Evolutionary conservation across 2,888 invertebrate species (phyloP).

Genomic region (Fissipunctia ypsillon): DNA sequence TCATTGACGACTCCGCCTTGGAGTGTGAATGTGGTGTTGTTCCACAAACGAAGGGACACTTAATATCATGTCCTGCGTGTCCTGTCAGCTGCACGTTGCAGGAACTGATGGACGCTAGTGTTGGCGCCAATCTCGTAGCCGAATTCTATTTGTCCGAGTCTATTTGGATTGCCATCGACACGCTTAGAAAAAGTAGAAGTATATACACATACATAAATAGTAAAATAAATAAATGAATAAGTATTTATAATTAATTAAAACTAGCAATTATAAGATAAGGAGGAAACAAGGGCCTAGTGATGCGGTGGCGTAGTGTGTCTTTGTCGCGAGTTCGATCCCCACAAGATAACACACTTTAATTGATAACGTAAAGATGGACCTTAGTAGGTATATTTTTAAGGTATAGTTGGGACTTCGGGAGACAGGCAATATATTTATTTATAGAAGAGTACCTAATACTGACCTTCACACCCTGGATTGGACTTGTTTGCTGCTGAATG

Average conservation of each 20-base stretch:
- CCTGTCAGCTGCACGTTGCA: no score
- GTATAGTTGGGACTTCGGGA: no score
- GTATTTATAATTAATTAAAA: slow-evolving; percentile 23
- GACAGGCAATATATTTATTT: background rate
- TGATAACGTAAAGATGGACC: background rate
- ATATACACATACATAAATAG: background rate
- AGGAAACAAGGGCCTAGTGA: slow-evolving; percentile 1
- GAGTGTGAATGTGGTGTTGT: no score
- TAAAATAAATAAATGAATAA: background rate
- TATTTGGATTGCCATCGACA: no score
- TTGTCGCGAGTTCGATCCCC: slow-evolving; percentile 3
- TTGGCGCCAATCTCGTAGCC: no score
- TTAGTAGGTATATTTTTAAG: background rate
- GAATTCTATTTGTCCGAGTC: no score
- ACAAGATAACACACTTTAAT: slow-evolving; percentile 1
- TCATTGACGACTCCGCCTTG: no score
- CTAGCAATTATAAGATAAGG: slow-evolving; percentile 25
- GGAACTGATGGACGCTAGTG: no score
- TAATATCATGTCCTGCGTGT: no score
- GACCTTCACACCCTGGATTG: no score
- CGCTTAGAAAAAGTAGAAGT: no score
- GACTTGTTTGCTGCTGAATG: background rate
- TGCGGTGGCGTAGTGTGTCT: background rate
- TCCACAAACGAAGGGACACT: no score
- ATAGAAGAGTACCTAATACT: background rate